Conservation (phyloP, 2,888 invertebrate species). For the Nymphalis polychloros region DNA sequence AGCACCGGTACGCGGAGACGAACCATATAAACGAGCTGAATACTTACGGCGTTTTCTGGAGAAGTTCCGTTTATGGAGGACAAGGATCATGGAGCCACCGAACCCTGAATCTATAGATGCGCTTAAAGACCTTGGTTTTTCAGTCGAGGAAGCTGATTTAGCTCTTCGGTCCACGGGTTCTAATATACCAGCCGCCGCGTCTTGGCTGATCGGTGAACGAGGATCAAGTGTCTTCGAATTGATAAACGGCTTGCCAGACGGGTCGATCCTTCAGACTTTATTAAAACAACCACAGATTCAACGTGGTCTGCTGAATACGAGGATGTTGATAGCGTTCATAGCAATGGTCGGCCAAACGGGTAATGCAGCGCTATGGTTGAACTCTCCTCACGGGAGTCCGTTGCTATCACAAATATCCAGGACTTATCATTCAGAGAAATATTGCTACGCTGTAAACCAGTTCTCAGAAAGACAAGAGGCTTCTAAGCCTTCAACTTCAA, state of each 20-base stretch:
- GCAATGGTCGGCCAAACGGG: slow-evolving; percentile 75
- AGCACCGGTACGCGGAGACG: slow-evolving; percentile 41
- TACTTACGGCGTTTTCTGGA: slow-evolving; percentile 66
- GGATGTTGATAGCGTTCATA: slow-evolving; percentile 74
- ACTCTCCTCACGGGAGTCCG: slow-evolving; percentile 74
- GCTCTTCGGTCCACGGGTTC: slow-evolving; percentile 66
- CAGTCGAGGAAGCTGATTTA: slow-evolving; percentile 59
- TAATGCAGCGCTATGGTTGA: slow-evolving; percentile 71
- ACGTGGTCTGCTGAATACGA: slow-evolving; percentile 68
- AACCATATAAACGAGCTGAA: slow-evolving; percentile 61
- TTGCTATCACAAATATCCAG: slow-evolving; percentile 72
- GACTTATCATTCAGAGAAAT: slow-evolving; percentile 76
- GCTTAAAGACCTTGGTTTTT: slow-evolving; percentile 66
- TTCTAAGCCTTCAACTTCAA: slow-evolving; percentile 62
- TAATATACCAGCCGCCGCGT: slow-evolving; percentile 73
- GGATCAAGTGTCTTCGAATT: slow-evolving; percentile 73
- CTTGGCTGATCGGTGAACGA: slow-evolving; percentile 71
- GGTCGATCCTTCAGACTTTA: slow-evolving; percentile 64
- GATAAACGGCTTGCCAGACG: slow-evolving; percentile 69
- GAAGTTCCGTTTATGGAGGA: slow-evolving; percentile 68
- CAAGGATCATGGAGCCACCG: slow-evolving; percentile 61
- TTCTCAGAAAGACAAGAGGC: slow-evolving; percentile 59
- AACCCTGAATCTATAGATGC: slow-evolving; percentile 58
- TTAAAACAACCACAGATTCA: slow-evolving; percentile 74
- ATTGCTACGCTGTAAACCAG: slow-evolving; percentile 75